These are phyloP conservation scores for Emmelina monodactyla DNA, from an alignment of 2,888 invertebrate genomes.

Conservation along the genomic window DNA sequence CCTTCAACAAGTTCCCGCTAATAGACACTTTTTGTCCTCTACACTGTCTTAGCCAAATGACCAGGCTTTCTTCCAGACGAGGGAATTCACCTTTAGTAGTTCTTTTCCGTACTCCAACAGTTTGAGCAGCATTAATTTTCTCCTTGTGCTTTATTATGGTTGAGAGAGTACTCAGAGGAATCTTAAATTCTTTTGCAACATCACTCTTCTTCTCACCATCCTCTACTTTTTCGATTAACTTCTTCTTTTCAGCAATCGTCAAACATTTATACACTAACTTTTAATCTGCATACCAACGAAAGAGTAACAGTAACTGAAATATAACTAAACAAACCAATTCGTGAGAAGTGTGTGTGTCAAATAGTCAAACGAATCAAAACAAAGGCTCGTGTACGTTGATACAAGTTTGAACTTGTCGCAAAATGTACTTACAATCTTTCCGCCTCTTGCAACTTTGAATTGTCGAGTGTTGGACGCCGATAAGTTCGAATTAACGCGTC, in stretches of 20 bases:
- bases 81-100: slow-evolving; percentile 16
- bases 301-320: slow-evolving; percentile 1
- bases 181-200: slow-evolving; percentile 10
- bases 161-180: slow-evolving; percentile 12
- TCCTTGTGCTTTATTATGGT: slow-evolving; percentile 15
- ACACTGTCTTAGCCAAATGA: slow-evolving; percentile 18
- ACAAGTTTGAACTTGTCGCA: slow-evolving; percentile 10
- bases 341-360: slow-evolving; percentile 2
- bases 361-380: slow-evolving; percentile 5
- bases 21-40: slow-evolving; percentile 15
- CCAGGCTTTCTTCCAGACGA: slow-evolving; percentile 17
- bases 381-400: slow-evolving; percentile 5
- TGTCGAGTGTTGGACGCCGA: slow-evolving; percentile 14
- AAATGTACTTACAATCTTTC: slow-evolving; percentile 8
- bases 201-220: slow-evolving; percentile 13
- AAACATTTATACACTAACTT: slow-evolving; percentile 13
- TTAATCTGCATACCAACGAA: slow-evolving; percentile 11
- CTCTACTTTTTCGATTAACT: slow-evolving; percentile 14
- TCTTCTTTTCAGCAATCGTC: slow-evolving; percentile 14
- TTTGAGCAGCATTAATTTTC: slow-evolving; percentile 14
- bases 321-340: slow-evolving; percentile 10
- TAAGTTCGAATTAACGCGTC: slow-evolving; percentile 16
- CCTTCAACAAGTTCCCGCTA: slow-evolving; percentile 12
- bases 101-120: slow-evolving; percentile 16
- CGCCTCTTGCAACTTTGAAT: slow-evolving; percentile 13